Conservation (phyloP, 1,140 invertebrate genomes). For the Dolichoris vasculosae region DNA sequence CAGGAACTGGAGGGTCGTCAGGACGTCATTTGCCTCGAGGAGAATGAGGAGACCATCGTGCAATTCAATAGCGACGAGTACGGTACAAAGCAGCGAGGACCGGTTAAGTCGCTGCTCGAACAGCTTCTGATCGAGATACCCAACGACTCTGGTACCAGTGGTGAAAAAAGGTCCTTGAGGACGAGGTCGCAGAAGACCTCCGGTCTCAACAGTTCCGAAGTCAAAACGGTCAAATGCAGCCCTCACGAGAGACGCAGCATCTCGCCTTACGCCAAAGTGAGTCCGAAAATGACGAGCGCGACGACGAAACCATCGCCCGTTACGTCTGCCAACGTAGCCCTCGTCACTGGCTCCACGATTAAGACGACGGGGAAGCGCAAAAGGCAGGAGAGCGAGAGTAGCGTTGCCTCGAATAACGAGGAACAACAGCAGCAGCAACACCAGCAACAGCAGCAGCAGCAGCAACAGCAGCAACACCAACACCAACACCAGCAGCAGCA, state of each 20-base stretch:
- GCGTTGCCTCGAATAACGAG: constrained; percentile 77
- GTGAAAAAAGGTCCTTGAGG: constrained; percentile 76
- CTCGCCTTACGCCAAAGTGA: constrained; percentile 72
- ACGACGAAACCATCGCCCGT: constrained; percentile 53
- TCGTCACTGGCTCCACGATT: constrained; percentile 57
- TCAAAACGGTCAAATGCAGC: constrained; percentile 78
- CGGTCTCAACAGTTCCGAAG: constrained; percentile 80
- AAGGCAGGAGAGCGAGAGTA: constrained; percentile 85
- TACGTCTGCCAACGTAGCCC: constrained; percentile 58
- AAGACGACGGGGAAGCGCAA: constrained; percentile 78
- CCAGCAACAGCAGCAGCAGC: constrained; percentile 54
- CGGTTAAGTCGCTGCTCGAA: constrained; percentile 80
- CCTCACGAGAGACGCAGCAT: constrained; percentile 75
- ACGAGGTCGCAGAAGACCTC: constrained; percentile 81
- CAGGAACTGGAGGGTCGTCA: constrained; percentile 74
- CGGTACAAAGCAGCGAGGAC: constrained; percentile 4
- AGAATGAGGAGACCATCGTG: constrained; percentile 63
- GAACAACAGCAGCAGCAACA: constrained; percentile 66
- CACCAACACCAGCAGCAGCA: too few relatives aligned
- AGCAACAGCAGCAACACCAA: constrained; percentile 26
- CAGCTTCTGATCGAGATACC: constrained; percentile 87
- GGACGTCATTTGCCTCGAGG: constrained; percentile 72
- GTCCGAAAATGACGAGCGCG: constrained; percentile 59
- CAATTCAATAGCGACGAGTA: constrained; percentile 33
- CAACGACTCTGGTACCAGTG: constrained; percentile 72